Base-by-base conservation (phyloP, 2,888 invertebrate genomes). In the Ennomos fuscantarius region DNA sequence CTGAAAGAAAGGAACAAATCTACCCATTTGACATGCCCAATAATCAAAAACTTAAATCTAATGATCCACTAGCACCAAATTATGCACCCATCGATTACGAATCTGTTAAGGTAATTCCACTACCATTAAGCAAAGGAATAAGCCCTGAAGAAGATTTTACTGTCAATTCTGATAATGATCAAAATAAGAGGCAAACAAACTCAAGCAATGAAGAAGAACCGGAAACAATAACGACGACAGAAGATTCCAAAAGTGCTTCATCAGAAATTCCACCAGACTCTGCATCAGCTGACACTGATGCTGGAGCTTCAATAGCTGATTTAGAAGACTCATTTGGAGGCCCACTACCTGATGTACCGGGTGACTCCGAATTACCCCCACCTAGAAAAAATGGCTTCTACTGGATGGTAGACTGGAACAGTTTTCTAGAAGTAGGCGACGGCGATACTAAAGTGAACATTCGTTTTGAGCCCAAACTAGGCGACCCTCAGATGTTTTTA, bases 371-470 rank as follows among this genome's bases (percentile, higher is more conserved):
- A 11, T 73, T 95, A 31, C 95, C 96, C 6, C 93, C 95, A 0
- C 94, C 94, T 37, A 93, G 93, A 68, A 94, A 94, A 70, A 96
- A 95, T 59, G 97, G 97, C 0, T 95, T 97, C 66, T 97, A 97
- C 78, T 97, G 97, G 88, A 93, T 97, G 75, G 92, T 96, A 8
- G 97, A 97, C 77, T 97, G 97, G 96, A 97, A 97, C 75, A 94
- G 95, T 51, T 97, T 97, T 75, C 90, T 97, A 12, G 96, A 97
- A 84, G 96, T 97, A 3, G 97, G 97, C 9, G 96, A 96, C 15
- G 95, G 94, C 37, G 94, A 94, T 63, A 94, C 93, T 35, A 94
- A 95, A 86, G 95, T 97, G 0, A 96, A 96, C 72, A 94, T 97
- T 68, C 94, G 96, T 72, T 95, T 97, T 70, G 95, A 96, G 68